Conservation (phyloP, 2,797 vertebrate species). For the Cyclura pinguis region DNA sequence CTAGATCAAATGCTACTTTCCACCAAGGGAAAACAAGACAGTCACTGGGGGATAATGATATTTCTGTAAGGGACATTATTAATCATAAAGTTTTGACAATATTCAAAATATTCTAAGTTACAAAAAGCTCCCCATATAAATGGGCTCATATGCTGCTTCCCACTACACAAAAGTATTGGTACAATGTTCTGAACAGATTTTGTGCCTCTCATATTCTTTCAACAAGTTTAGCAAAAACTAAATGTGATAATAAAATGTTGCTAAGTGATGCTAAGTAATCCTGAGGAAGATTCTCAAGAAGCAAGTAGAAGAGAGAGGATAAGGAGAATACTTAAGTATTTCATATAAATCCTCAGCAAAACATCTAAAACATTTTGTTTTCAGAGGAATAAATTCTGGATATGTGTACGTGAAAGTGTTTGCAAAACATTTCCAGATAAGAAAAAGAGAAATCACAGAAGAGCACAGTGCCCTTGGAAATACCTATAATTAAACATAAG, state of each 20-base stretch:
- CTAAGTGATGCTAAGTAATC: slow-evolving; percentile 37
- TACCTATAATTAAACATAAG: slow-evolving; percentile 83
- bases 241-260: slow-evolving; percentile 14
- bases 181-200: too few species aligned
- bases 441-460: slow-evolving; percentile 71
- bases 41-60: background rate
- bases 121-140: background rate
- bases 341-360: slow-evolving; percentile 72
- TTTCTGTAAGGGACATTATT: background rate
- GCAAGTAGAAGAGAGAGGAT: slow-evolving; percentile 63
- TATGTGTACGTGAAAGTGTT: slow-evolving; percentile 72
- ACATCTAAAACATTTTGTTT: slow-evolving; percentile 73
- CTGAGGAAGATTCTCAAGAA: slow-evolving; percentile 64
- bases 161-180: background rate
- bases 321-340: slow-evolving; percentile 64
- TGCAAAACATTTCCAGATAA: slow-evolving; percentile 76
- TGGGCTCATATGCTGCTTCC: background rate
- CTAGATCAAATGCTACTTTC: background rate
- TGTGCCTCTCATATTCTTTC: background rate
- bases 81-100: background rate
- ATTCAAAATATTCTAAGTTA: background rate
- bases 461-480: slow-evolving; percentile 81
- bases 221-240: background rate
- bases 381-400: slow-evolving; percentile 76
- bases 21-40: background rate